These are phyloP conservation scores for Dermochelys coriacea DNA, from an alignment of 2,797 vertebrate genomes.

Conservation along the genomic window DNA sequence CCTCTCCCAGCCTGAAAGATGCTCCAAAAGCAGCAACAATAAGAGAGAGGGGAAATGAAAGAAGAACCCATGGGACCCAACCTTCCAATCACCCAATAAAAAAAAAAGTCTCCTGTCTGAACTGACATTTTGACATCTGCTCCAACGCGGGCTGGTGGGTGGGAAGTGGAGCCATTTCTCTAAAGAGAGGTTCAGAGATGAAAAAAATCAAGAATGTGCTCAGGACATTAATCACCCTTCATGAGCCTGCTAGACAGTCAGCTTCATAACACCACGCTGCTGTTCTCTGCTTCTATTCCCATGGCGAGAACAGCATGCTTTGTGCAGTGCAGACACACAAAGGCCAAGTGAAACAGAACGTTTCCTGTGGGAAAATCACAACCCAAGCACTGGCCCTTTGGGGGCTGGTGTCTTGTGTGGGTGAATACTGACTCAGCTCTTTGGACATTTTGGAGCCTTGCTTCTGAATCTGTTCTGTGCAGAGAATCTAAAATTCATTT, in stretches of 20 bases:
- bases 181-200: constrained; percentile 7
- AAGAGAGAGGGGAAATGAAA: neutral
- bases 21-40: fast-evolving
- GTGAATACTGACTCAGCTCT: neutral
- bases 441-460: neutral
- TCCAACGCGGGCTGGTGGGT: neutral
- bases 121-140: neutral
- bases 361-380: constrained; percentile 54
- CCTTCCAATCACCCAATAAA: neutral
- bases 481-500: fast-evolving
- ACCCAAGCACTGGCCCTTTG: fast-evolving
- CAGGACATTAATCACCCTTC: neutral
- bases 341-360: neutral
- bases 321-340: neutral
- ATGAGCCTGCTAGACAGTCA: neutral
- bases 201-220: neutral
- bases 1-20: neutral
- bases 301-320: constrained; percentile 45
- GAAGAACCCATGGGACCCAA: fast-evolving
- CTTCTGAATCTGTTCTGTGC: fast-evolving
- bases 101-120: neutral
- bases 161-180: neutral
- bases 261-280: constrained; percentile 31
- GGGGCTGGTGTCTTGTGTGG: fast-evolving
- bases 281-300: constrained; percentile 36